These are phyloP conservation scores for Azorinus chamasolen DNA, from an alignment of 2,888 invertebrate species.

Conservation along the genomic window DNA sequence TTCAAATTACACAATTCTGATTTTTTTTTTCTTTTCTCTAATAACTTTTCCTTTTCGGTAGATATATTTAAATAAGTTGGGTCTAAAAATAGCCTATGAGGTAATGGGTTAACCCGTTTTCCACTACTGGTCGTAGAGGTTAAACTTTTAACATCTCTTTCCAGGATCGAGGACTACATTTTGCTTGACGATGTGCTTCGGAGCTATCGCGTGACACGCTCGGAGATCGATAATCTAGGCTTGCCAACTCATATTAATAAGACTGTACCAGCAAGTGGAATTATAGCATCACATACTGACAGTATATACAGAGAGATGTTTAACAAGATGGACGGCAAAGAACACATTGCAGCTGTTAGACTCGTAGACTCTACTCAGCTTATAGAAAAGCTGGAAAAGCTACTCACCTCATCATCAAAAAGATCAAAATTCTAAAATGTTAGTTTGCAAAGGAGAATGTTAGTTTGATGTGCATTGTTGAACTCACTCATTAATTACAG, in stretches of 20 bases:
- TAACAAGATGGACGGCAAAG: conserved; percentile 21
- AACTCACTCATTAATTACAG: no score
- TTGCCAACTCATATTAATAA: conserved; percentile 46
- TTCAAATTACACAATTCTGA: no score
- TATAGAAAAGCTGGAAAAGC: conserved; percentile 52
- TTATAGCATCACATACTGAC: conserved; percentile 39
- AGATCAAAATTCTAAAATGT: conserved; percentile 14
- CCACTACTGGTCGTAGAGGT: no score
- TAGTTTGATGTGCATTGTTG: no score
- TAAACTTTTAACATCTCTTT: conserved; percentile 20
- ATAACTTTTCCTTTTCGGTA: no score
- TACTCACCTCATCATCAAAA: conserved; percentile 10
- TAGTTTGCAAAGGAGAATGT: no score
- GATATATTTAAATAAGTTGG: no score
- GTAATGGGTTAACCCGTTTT: no score
- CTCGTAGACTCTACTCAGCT: conserved; percentile 51
- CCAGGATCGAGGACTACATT: conserved; percentile 56
- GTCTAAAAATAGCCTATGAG: no score
- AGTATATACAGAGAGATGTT: conserved; percentile 43
- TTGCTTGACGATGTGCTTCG: conserved; percentile 45
- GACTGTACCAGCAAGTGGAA: conserved; percentile 18
- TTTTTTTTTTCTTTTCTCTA: no score
- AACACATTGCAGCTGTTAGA: conserved; percentile 38
- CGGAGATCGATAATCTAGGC: conserved; percentile 37
- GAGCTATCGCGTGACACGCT: conserved; percentile 30